A percentile compares a stretch with the other conserved stretches of the same genome.
phyloP scores from a whole-genome alignment of 2,113 vertebrate species.

The Equus quagga region DNA sequence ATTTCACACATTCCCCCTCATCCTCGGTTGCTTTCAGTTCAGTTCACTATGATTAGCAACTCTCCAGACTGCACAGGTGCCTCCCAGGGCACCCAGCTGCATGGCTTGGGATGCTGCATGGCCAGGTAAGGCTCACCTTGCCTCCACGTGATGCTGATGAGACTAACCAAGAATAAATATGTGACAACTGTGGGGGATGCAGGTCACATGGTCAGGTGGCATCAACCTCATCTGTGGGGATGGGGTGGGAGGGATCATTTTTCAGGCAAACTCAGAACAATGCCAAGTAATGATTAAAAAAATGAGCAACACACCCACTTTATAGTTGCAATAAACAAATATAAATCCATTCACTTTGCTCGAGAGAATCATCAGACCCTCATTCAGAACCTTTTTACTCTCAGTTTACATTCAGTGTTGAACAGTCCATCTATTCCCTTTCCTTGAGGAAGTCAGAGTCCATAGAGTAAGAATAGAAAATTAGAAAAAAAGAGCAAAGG shows the following conservation, averaged over 20 bases:
- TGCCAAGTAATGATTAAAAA: background rate
- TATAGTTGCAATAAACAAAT: background rate
- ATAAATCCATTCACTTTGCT: background rate
- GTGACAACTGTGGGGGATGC: too few relatives aligned
- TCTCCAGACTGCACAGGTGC: background rate
- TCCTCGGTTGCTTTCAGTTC: background rate
- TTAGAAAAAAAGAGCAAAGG: background rate
- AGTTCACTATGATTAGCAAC: background rate
- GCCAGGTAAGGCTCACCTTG: background rate
- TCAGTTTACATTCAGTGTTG: background rate
- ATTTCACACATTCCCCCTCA: background rate
- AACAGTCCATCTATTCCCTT: background rate
- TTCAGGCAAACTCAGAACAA: background rate
- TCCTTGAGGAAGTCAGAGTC: background rate
- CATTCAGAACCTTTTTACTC: background rate
- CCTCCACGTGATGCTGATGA: background rate
- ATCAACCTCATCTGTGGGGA: background rate
- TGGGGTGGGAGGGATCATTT: background rate
- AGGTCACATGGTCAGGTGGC: background rate
- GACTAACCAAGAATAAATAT: background rate
- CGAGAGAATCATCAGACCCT: background rate
- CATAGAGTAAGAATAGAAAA: background rate
- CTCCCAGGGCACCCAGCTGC: background rate
- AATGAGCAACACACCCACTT: background rate
- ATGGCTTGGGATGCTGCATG: accelerated